phyloP scores from a whole-genome alignment of 2,888 invertebrate species.

The Dasysyrphus tricinctus region DNA sequence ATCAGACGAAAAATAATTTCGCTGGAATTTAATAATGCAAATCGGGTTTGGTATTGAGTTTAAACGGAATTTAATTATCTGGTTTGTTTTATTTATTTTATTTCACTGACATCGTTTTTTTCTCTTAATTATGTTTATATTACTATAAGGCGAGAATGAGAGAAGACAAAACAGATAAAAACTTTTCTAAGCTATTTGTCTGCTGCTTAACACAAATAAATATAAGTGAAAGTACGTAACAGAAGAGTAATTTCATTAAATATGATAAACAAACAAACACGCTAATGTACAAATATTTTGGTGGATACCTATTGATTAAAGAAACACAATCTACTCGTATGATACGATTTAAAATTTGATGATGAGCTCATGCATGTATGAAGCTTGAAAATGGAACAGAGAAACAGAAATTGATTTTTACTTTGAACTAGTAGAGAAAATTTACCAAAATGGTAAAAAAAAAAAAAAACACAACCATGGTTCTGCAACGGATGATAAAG shows the following conservation, averaged over 20 bases:
- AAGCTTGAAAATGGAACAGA: not conserved
- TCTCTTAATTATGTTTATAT: not conserved
- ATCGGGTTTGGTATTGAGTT: slow-evolving; percentile 18
- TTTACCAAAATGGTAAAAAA: not conserved
- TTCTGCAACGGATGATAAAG: not conserved
- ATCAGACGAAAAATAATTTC: slow-evolving; percentile 15
- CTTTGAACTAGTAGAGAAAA: not conserved
- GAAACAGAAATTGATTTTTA: slow-evolving; percentile 1
- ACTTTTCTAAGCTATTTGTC: not conserved
- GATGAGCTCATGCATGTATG: slow-evolving; percentile 29
- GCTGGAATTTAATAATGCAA: slow-evolving; percentile 45
- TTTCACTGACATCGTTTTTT: slow-evolving; percentile 29
- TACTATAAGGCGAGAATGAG: not conserved
- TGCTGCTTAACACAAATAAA: slow-evolving; percentile 12
- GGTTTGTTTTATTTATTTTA: slow-evolving; percentile 31
- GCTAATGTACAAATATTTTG: not conserved
- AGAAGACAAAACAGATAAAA: not conserved
- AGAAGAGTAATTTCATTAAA: slow-evolving; percentile 3
- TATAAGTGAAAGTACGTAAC: slow-evolving; percentile 16
- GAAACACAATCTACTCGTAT: slow-evolving; percentile 16
- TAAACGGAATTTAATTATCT: slow-evolving; percentile 40
- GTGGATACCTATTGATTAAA: slow-evolving; percentile 36
- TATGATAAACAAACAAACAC: slow-evolving; percentile 23
- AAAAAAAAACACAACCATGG: not conserved
- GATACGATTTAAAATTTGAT: slow-evolving; percentile 1